Evolutionary conservation across 1,140 invertebrate genomes (phyloP), one percentile per base, ranked within the genome.

Genomic region (Acromyrmex heyeri): DNA sequence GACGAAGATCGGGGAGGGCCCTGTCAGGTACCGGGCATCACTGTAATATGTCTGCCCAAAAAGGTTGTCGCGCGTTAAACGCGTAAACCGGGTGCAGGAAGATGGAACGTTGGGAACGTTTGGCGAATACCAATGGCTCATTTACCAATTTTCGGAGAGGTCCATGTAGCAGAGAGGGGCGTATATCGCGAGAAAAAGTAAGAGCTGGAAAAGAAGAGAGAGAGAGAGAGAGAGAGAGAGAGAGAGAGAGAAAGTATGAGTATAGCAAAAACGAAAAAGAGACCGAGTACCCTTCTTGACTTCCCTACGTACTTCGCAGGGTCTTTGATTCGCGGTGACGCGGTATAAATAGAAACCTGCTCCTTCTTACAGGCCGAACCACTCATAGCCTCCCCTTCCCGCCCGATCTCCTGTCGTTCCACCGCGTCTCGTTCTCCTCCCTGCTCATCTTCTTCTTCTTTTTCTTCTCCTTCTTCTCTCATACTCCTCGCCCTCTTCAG

Each of bases 261-360:
- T 82, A 62, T 34, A 34, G 30, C n/a, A 57, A 69, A 76, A 85
- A 57, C 50, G 64, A 70, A 61, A 44, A 79, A 30, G 69, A 79
- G 62, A 77, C 83, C 57, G 38, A 72, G 72, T 76, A 87, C 59
- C 87, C 81, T 91, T 89, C 82, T 78, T 85, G 86, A 87, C 76
- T 85, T 65, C 79, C 88, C 90, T 88, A 83, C 90, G 85, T 88
- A 86, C 86, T 88, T 24, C 79, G 85, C 86, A 88, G 77, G 83
- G 89, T 89, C 90, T 90, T 91, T 90, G 93, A 93, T 92, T 90
- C 85, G 85, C 85, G 87, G 88, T 91, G 90, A 91, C 89, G 90
- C 72, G 89, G 75, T 93, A 93, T 93, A 93, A 92, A 93, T 93
- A 93, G 91, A 93, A 90, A 91, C 86, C 87, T 76, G 89, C 61